Evolutionary conservation across 1,140 invertebrate species (phyloP).

Genomic region (Notospermus geniculatus): DNA sequence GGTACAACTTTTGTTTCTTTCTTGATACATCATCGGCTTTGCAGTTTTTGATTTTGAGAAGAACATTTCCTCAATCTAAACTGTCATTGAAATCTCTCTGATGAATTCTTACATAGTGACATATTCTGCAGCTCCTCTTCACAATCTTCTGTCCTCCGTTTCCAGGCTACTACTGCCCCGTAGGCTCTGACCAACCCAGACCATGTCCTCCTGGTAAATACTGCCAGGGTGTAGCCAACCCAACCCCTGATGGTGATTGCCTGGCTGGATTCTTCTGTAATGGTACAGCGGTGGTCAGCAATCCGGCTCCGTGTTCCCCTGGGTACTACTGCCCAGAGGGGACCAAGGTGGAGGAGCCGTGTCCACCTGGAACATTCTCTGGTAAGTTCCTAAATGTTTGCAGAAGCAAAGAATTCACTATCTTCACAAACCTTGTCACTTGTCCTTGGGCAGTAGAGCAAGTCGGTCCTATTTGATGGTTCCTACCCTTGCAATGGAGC

Average conservation of each 20-base stretch:
- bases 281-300: slow-evolving; percentile 32
- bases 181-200: slow-evolving; percentile 31
- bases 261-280: slow-evolving; percentile 49
- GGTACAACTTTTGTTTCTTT: slow-evolving; percentile 25
- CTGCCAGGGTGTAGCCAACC: slow-evolving; percentile 36
- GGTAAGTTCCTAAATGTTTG: too few species aligned
- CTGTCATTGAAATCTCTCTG: neutral
- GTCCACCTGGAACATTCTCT: slow-evolving; percentile 43
- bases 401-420: too few species aligned
- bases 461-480: neutral
- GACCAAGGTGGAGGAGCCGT: slow-evolving; percentile 34
- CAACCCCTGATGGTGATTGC: slow-evolving; percentile 41
- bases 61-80: too few species aligned
- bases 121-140: neutral
- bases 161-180: slow-evolving; percentile 45
- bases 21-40: neutral
- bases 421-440: too few species aligned
- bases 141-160: neutral
- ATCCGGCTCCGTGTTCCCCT: slow-evolving; percentile 34
- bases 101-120: neutral
- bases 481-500: neutral
- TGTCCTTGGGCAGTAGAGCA: too few species aligned
- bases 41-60: neutral
- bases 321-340: slow-evolving; percentile 48
- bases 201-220: slow-evolving; percentile 47